phyloP scores from a whole-genome alignment of 2,888 invertebrate species.

The Rhagonycha lutea region DNA sequence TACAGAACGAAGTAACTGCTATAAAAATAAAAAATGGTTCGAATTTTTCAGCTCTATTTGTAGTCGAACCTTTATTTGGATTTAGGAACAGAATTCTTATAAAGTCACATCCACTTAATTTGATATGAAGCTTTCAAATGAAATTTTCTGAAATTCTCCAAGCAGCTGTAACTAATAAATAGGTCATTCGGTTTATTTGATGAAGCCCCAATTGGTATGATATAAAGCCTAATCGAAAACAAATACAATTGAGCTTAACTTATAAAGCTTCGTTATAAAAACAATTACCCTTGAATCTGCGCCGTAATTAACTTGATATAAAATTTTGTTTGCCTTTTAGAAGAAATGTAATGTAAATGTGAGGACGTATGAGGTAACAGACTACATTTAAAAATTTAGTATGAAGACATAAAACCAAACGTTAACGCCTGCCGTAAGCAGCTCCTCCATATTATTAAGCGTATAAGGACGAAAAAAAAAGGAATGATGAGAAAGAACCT shows the following conservation, averaged over 20 bases:
- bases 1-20: background rate
- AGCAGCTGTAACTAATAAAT: constrained; percentile 12
- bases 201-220: constrained; percentile 22
- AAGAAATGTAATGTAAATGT: background rate
- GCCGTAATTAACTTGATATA: background rate
- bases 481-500: constrained; percentile 39
- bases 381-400: background rate
- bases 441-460: constrained; percentile 23
- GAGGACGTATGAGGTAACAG: background rate
- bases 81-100: background rate
- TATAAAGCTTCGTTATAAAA: constrained; percentile 26
- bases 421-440: constrained; percentile 24
- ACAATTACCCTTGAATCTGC: constrained; percentile 17
- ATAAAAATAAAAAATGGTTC: background rate
- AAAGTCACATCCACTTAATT: background rate
- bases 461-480: constrained; percentile 29
- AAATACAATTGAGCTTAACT: constrained; percentile 26
- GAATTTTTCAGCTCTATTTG: background rate
- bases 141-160: constrained; percentile 2
- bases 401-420: constrained; percentile 21
- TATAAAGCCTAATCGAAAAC: constrained; percentile 23
- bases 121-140: constrained; percentile 2
- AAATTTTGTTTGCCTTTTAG: background rate
- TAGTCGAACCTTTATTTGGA: background rate
- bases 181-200: constrained; percentile 18